These are phyloP conservation scores for Jaculus jaculus DNA, from an alignment of 2,113 vertebrate genomes.

Conservation along the genomic window DNA sequence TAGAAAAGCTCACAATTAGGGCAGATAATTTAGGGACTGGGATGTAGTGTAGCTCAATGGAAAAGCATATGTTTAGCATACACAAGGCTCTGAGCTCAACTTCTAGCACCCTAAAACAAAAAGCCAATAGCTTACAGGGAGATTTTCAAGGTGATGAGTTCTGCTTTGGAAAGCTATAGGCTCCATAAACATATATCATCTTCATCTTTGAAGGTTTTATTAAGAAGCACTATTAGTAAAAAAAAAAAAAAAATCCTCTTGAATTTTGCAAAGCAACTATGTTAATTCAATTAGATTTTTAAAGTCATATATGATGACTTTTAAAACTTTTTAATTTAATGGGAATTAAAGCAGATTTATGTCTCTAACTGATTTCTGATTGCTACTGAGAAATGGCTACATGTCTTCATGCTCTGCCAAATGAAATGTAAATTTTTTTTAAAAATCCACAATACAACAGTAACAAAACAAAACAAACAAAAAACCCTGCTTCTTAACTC, in stretches of 20 bases:
- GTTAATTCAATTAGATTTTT: background rate
- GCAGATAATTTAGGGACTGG: background rate
- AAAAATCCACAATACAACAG: background rate
- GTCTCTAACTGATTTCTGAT: constrained; percentile 56
- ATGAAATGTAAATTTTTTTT: background rate
- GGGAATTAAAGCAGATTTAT: constrained; percentile 42
- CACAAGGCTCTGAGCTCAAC: background rate
- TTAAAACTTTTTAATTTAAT: constrained; percentile 68
- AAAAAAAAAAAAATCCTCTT: background rate
- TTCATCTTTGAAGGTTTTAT: constrained; percentile 1
- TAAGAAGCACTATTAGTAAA: background rate
- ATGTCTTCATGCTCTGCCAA: background rate
- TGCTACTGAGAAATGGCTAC: constrained; percentile 3
- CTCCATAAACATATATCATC: background rate
- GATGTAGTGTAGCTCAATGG: background rate
- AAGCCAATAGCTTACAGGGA: constrained; percentile 39
- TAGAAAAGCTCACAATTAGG: background rate
- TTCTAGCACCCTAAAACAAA: background rate
- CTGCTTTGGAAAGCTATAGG: background rate
- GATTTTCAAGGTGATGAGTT: background rate
- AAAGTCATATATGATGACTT: constrained; percentile 35
- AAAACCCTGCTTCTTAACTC: constrained; percentile 23
- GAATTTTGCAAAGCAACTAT: constrained; percentile 41
- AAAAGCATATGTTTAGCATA: no score
- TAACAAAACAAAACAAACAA: no score